Evolutionary conservation across 2,113 vertebrate species (phyloP).

Genomic region (Larimichthys crocea): DNA sequence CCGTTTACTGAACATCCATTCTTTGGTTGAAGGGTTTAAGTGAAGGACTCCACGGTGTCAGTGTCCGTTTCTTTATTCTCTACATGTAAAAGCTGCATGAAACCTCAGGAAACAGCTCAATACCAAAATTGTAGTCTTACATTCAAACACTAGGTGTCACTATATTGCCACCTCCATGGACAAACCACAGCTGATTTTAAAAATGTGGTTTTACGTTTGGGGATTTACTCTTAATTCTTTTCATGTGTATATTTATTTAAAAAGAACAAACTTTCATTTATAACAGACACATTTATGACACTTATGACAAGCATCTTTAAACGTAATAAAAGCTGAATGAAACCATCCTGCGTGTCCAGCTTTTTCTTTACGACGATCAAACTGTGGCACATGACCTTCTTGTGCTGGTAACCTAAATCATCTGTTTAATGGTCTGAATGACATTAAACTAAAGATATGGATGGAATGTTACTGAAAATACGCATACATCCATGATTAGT

Average conservation of each 20-base stretch:
- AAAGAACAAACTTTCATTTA: conserved; percentile 30
- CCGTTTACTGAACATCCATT: neutral
- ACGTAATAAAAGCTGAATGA: conserved; percentile 55
- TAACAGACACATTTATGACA: conserved; percentile 23
- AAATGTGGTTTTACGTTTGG: conserved; percentile 19
- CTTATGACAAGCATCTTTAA: conserved; percentile 5
- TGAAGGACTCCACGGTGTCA: neutral
- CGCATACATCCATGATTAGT: too few relatives aligned
- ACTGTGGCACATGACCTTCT: too few relatives aligned
- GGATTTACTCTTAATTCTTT: conserved; percentile 2
- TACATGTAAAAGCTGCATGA: neutral
- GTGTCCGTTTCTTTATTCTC: neutral
- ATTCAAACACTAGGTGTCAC: conserved; percentile 65
- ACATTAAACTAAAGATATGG: too few relatives aligned
- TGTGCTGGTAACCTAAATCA: too few relatives aligned
- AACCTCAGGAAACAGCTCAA: conserved; percentile 41
- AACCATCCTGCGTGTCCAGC: neutral
- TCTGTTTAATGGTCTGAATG: too few relatives aligned
- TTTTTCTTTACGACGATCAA: conserved; percentile 1
- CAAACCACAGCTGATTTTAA: neutral
- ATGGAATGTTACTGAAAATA: too few relatives aligned
- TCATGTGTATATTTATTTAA: conserved; percentile 56
- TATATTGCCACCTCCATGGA: neutral
- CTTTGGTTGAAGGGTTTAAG: conserved; percentile 3
- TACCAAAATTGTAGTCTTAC: conserved; percentile 59